Percentiles rank a stretch among this genome's conserved stretches.
Conservation (phyloP, 1,140 invertebrate genomes). For the Steinernema feltiae region DNA sequence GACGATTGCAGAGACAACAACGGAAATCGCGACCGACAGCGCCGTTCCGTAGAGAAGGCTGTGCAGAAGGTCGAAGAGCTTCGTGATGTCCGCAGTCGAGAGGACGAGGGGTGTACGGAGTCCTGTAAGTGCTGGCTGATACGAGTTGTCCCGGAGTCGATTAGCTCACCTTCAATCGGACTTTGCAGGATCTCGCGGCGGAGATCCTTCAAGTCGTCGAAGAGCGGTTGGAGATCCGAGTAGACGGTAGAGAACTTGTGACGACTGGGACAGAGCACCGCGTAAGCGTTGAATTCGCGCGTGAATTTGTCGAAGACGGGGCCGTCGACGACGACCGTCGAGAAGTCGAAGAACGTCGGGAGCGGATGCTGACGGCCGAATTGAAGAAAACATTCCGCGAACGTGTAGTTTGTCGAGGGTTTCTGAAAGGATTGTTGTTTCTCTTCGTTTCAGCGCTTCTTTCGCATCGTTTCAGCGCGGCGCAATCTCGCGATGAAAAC, state of each 20-base stretch:
- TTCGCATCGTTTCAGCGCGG: no score
- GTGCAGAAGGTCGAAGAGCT: not conserved
- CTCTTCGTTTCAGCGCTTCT: no score
- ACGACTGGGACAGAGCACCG: not conserved
- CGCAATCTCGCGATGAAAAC: no score
- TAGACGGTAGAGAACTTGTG: not conserved
- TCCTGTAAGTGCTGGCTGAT: not conserved
- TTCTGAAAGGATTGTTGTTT: slow-evolving; percentile 1
- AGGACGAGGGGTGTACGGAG: not conserved
- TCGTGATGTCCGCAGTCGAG: not conserved
- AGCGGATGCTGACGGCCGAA: not conserved
- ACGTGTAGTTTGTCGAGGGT: not conserved
- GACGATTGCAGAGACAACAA: not conserved
- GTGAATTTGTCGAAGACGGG: slow-evolving; percentile 1
- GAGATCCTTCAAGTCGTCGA: not conserved
- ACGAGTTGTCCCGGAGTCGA: not conserved
- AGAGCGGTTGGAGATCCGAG: not conserved
- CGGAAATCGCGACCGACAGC: not conserved
- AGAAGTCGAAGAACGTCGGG: not conserved
- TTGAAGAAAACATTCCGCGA: not conserved
- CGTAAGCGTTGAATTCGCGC: not conserved
- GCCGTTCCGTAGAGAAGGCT: slow-evolving; percentile 9
- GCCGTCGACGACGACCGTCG: not conserved
- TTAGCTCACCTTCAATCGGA: not conserved
- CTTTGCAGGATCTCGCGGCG: not conserved